A percentile compares a stretch with the other conserved stretches of the same genome.
Conservation (phyloP, 92 coral and sea anemone species). For the Bergia puertoricense region DNA sequence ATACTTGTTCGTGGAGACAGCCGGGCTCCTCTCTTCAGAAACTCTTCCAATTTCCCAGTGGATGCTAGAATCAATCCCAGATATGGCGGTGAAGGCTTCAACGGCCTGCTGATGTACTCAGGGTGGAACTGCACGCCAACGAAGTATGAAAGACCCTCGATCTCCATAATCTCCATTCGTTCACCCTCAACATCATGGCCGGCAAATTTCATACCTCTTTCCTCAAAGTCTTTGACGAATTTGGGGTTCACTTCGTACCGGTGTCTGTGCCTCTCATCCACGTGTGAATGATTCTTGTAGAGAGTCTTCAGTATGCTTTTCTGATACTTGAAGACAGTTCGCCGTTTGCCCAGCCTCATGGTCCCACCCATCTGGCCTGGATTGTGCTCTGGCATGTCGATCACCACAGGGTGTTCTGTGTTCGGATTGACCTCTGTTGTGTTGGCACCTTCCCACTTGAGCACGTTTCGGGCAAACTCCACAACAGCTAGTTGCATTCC, state of each 20-base stretch:
- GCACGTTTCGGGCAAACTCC: constrained; percentile 87
- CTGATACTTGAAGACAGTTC: constrained; percentile 78
- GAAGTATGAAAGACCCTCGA: constrained; percentile 92
- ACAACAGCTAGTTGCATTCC: constrained; percentile 99
- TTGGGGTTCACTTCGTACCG: constrained; percentile 93
- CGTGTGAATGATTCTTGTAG: constrained; percentile 77
- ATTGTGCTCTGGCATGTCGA: constrained; percentile 99
- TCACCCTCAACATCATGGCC: constrained; percentile 99
- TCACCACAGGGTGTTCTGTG: constrained; percentile 90
- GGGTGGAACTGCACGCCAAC: constrained; percentile 99
- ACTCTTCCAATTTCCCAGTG: constrained; percentile 75
- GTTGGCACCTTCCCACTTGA: constrained; percentile 89
- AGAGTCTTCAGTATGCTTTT: constrained; percentile 57
- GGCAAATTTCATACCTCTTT: constrained; percentile 90
- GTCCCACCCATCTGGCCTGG: constrained; percentile 99
- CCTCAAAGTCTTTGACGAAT: constrained; percentile 67
- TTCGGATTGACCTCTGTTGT: constrained; percentile 89
- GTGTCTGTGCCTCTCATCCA: constrained; percentile 97
- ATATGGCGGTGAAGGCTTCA: constrained; percentile 95
- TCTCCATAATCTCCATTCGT: constrained; percentile 96
- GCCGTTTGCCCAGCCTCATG: constrained; percentile 94
- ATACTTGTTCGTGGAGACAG: constrained; percentile 94
- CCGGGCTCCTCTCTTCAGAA: constrained; percentile 84
- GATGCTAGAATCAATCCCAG: constrained; percentile 92
- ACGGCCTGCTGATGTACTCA: constrained; percentile 93